Evolutionary conservation across 2,113 vertebrate genomes (phyloP).

Genomic region (Ctenodactylus gundi): DNA sequence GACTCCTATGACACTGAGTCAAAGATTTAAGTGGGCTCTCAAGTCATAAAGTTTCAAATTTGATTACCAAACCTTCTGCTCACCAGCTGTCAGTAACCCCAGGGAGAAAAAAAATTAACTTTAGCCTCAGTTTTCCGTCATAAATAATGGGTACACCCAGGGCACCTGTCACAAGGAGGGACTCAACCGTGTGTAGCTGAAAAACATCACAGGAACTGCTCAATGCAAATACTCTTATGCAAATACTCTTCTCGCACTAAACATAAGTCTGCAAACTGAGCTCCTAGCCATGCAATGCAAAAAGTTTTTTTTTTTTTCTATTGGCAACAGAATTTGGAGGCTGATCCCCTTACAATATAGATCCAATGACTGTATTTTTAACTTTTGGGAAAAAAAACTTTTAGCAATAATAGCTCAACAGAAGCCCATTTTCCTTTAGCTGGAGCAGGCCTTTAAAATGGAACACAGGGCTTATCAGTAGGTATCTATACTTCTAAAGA

Average conservation of each 20-base stretch:
- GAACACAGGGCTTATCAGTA: neutral
- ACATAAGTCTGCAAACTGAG: neutral
- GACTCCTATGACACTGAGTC: neutral
- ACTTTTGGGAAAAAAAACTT: neutral
- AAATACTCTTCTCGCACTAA: neutral
- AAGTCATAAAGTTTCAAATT: neutral
- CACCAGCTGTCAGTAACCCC: neutral
- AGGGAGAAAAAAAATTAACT: neutral
- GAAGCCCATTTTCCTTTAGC: neutral
- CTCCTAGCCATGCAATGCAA: neutral
- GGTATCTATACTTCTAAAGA: constrained; percentile 19
- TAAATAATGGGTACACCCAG: neutral
- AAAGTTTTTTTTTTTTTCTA: neutral
- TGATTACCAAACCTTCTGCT: neutral
- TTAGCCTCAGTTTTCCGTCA: neutral
- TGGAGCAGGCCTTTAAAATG: neutral
- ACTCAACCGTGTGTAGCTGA: neutral
- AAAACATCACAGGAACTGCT: neutral
- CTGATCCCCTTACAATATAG: neutral
- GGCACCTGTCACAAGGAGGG: neutral
- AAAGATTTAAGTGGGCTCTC: neutral
- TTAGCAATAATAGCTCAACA: neutral
- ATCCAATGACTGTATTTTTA: neutral
- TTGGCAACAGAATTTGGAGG: neutral
- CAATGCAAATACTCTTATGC: neutral